Conservation (phyloP, 1,140 invertebrate species). For the Bombus balteatus region DNA sequence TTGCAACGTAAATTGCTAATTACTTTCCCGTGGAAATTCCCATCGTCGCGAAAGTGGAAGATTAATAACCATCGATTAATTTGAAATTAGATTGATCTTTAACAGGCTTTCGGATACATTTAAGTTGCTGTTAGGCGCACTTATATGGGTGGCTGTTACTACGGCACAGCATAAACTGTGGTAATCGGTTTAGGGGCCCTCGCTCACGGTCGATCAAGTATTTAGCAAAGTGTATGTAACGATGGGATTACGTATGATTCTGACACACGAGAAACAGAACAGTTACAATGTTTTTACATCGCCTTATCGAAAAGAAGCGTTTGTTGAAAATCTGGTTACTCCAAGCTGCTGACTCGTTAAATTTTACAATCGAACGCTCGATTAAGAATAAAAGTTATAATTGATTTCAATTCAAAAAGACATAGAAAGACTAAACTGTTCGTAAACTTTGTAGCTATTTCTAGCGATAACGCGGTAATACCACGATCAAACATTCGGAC, state of each 20-base stretch:
- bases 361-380: background rate
- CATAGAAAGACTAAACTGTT: background rate
- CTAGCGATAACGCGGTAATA: no score
- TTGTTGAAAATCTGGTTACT: background rate
- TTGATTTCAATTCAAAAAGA: background rate
- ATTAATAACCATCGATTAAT: constrained; percentile 39
- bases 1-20: background rate
- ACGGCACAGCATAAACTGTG: constrained; percentile 34
- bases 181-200: constrained; percentile 51
- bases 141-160: constrained; percentile 27
- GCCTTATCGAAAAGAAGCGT: background rate
- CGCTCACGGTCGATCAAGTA: constrained; percentile 44
- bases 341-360: background rate
- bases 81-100: constrained; percentile 33
- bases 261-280: background rate
- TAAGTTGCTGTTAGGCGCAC: constrained; percentile 40
- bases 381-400: background rate
- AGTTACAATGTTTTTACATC: background rate
- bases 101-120: constrained; percentile 22
- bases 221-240: constrained; percentile 46
- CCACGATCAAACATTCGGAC: background rate
- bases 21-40: background rate
- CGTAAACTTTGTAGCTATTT: no score
- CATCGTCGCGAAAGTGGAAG: background rate
- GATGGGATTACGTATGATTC: constrained; percentile 8